Evolutionary conservation across 1,140 invertebrate genomes (phyloP), one percentile per base, ranked within the genome.

Genomic region (Parapsyche elsis): DNA sequence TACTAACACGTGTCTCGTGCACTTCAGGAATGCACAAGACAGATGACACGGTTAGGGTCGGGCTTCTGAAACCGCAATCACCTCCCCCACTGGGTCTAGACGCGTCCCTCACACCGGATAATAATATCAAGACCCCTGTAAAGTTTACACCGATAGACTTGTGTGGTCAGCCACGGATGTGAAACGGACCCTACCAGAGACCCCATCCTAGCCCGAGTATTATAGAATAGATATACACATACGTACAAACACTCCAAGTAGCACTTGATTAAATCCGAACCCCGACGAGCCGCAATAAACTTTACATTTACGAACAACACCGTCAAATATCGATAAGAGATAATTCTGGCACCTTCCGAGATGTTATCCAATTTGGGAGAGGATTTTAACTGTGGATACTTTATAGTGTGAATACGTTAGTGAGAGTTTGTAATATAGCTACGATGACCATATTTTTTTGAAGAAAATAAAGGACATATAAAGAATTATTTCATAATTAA

Each of bases 61-160:
- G 30, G 49, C 49, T 53, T 16, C 49, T 16, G 49, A 53, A 67
- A 67, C 64, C 64, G 64, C 64, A 67, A 67, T 26, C 57, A 26
- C 64, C 24, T 67, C 64, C 49, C 64, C 12, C 64, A 23, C 49
- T 16, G 16, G 49, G 49, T 53, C 49, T 16, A 53, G 30, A 38
- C 57, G 7, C 64, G 23, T 24, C 23, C 64, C 23, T 14, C 64
- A 26, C 24, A 67, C 64, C 49, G 49, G 21, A 67, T 67, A 73
- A 73, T 73, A 73, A 73, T 38, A 73, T 73, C 44, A 73, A 73
- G 71, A 38, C 16, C 19, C 71, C 24, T 19, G 45, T 19, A 38
- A 46, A 73, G 38, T 46, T 73, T 45, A 73, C 19, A 73, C 71
- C 45, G 38, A 73, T 73, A 73, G 30, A 73, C 71, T 73, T 73